Evolutionary conservation across 2,113 vertebrate species (phyloP).

Genomic region (Chloroceryle aenea): DNA sequence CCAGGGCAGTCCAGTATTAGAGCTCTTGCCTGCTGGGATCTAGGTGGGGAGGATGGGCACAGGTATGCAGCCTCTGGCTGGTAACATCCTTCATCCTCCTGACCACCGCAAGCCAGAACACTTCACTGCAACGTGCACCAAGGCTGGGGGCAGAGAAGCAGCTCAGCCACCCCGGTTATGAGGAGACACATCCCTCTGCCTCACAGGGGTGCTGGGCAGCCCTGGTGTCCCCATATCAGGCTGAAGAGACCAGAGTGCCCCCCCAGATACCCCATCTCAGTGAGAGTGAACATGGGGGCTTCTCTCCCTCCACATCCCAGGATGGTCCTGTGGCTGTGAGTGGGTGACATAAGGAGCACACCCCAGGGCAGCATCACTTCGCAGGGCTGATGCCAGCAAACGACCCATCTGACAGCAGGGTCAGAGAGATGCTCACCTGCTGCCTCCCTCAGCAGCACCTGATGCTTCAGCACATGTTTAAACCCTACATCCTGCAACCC

Average conservation of each 20-base stretch:
- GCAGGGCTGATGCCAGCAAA: neutral
- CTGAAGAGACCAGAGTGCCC: neutral
- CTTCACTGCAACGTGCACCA: rapidly evolving
- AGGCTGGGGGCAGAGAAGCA: neutral
- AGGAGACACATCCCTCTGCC: neutral
- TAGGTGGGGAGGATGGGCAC: neutral
- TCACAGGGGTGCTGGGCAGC: neutral
- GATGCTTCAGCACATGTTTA: conserved; percentile 15
- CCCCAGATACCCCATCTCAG: rapidly evolving
- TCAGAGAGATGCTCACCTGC: neutral
- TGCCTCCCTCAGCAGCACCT: neutral
- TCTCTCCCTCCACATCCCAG: neutral
- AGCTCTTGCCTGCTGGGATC: neutral
- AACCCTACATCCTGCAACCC: neutral
- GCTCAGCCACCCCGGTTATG: rapidly evolving
- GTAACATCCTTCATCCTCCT: neutral
- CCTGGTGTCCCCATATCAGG: rapidly evolving
- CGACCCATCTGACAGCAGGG: rapidly evolving
- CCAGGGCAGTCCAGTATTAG: neutral
- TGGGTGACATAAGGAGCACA: neutral
- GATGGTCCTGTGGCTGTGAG: rapidly evolving
- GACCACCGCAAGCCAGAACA: neutral
- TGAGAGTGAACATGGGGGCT: rapidly evolving
- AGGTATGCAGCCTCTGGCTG: neutral
- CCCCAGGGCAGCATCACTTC: rapidly evolving